Conservation (phyloP, 2,888 invertebrate genomes). For the Siphlonurus alternatus region DNA sequence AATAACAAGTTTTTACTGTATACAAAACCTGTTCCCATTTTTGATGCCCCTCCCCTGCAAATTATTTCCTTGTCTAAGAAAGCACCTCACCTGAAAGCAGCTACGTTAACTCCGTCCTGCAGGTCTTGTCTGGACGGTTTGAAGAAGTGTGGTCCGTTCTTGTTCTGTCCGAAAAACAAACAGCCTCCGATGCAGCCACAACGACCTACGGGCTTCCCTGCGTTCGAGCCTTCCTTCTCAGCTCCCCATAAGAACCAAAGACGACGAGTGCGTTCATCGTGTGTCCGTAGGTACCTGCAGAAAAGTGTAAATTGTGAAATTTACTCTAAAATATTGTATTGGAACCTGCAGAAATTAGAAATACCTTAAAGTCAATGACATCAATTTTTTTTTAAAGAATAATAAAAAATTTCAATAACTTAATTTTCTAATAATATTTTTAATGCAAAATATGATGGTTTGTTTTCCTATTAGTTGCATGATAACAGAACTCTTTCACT, state of each 20-base stretch:
- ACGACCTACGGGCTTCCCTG: conserved; percentile 40
- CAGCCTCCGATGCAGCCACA: conserved; percentile 96
- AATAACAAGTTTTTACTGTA: no score
- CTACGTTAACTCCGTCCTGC: conserved; percentile 66
- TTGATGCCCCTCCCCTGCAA: no score
- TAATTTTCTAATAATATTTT: no score
- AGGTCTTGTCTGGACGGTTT: conserved; percentile 67
- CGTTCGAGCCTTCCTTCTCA: conserved; percentile 38
- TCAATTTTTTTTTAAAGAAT: no score
- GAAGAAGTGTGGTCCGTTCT: conserved; percentile 76
- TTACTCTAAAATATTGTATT: neutral
- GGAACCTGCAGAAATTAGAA: no score
- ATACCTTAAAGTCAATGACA: no score
- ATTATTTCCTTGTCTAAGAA: no score
- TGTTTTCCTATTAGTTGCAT: no score
- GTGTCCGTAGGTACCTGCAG: conserved; percentile 47
- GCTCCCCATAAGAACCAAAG: conserved; percentile 81
- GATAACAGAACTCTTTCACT: no score
- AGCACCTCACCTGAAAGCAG: conserved; percentile 44
- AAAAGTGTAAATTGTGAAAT: conserved; percentile 1
- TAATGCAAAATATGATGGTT: no score
- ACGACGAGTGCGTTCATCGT: conserved; percentile 70
- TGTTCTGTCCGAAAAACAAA: conserved; percentile 82
- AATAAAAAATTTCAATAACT: no score
- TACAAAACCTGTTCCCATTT: no score